Conservation (phyloP, 2,888 invertebrate species). For the Mellilla xanthometata region DNA sequence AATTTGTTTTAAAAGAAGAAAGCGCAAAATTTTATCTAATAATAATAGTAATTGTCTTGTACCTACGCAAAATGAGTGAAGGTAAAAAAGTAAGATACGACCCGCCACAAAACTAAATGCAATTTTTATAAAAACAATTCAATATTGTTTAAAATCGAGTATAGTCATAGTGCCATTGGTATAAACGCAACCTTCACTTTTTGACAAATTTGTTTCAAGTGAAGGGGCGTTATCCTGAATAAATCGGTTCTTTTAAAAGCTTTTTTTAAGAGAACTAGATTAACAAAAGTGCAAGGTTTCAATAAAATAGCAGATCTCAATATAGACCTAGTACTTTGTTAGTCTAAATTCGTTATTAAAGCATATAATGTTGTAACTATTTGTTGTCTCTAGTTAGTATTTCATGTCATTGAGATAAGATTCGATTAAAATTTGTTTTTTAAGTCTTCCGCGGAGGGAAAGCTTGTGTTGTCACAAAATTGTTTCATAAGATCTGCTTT, state of each 20-base stretch:
- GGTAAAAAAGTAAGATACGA: constrained; percentile 1
- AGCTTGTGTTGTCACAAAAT: constrained; percentile 28
- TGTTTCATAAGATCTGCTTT: constrained; percentile 32
- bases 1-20: no score
- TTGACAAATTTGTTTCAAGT: not conserved
- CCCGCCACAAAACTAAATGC: constrained; percentile 2
- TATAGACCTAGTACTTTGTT: no score
- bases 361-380: not conserved
- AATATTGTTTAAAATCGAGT: not conserved
- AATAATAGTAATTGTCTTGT: not conserved
- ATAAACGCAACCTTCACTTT: not conserved
- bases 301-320: no score
- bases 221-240: not conserved
- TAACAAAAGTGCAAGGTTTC: no score
- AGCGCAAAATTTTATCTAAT: not conserved
- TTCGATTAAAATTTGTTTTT: not conserved
- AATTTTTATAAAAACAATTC: not conserved
- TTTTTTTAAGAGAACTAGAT: not conserved
- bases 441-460: constrained; percentile 47
- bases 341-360: no score
- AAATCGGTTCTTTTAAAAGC: not conserved
- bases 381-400: not conserved
- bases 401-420: no score
- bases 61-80: not conserved
- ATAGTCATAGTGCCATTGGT: not conserved